Evolutionary conservation across 2,113 vertebrate genomes (phyloP).

Genomic region (Prinia subflava): DNA sequence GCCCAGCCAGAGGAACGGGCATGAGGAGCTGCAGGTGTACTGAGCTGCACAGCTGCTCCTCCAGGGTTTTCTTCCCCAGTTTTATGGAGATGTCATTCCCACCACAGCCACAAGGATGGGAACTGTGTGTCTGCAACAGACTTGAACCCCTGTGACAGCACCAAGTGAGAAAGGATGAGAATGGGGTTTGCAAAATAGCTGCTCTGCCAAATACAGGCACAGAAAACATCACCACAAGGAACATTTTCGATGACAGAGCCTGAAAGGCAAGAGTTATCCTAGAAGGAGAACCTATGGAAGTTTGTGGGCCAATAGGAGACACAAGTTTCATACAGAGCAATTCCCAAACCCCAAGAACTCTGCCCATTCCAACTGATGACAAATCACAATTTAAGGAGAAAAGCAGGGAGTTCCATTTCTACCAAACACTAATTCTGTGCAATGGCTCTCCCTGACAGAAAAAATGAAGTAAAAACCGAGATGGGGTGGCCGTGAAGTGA

Average conservation of each 20-base stretch:
- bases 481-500: background rate
- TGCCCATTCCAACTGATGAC: background rate
- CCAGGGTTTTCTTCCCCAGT: accelerated
- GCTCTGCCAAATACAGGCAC: background rate
- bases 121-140: background rate
- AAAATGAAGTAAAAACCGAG: background rate
- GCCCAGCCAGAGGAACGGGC: background rate
- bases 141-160: background rate
- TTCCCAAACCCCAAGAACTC: background rate
- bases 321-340: background rate
- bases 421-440: background rate
- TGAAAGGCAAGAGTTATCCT: background rate
- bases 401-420: background rate
- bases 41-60: background rate
- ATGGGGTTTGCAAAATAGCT: background rate
- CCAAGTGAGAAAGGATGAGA: background rate
- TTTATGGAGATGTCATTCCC: background rate
- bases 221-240: background rate
- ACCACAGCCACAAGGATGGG: background rate
- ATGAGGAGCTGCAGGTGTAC: background rate
- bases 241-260: accelerated
- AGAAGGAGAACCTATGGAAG: background rate
- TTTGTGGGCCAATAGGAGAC: accelerated
- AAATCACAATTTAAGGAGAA: accelerated
- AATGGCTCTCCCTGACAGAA: background rate